A percentile compares a stretch with the other conserved stretches of the same genome.
phyloP scores from a whole-genome alignment of 2,797 vertebrate species.

The Cynodonichthys magdalenae region DNA sequence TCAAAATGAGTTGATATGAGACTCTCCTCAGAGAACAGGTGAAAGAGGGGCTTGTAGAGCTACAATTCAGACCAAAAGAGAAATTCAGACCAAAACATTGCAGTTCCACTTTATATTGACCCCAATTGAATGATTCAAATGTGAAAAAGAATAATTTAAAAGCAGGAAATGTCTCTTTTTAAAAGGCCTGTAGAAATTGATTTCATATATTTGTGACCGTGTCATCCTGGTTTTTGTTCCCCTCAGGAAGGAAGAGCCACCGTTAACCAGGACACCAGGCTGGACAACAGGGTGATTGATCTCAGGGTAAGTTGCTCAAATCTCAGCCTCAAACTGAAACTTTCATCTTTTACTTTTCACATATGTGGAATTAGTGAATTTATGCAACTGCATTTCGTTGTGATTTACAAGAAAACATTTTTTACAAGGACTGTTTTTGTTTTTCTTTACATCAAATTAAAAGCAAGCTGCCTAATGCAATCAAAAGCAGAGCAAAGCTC shows the following conservation, averaged over 20 bases:
- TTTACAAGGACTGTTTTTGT: too few relatives aligned
- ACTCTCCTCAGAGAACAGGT: too few relatives aligned
- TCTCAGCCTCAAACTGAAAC: too few relatives aligned
- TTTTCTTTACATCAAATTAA: slow-evolving; percentile 1
- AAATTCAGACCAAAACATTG: too few relatives aligned
- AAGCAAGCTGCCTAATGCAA: background rate
- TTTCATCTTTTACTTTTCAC: background rate
- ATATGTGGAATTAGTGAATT: background rate
- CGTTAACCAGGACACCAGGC: slow-evolving; percentile 96
- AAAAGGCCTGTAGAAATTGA: too few relatives aligned
- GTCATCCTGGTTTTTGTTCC: slow-evolving; percentile 28
- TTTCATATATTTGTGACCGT: slow-evolving; percentile 31
- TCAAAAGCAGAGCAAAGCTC: slow-evolving; percentile 24
- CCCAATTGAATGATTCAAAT: too few relatives aligned
- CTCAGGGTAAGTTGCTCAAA: slow-evolving; percentile 87
- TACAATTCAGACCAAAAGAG: too few relatives aligned
- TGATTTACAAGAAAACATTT: background rate
- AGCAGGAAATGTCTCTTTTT: too few relatives aligned
- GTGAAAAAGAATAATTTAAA: too few relatives aligned
- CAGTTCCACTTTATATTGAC: too few relatives aligned
- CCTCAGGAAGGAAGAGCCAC: slow-evolving; percentile 96
- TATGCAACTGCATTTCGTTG: background rate
- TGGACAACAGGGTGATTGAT: slow-evolving; percentile 98
- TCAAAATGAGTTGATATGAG: too few relatives aligned
- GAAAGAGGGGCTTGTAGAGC: too few relatives aligned